Evolutionary conservation across 2,888 invertebrate genomes (phyloP).

Genomic region (Eremobia ochroleuca): DNA sequence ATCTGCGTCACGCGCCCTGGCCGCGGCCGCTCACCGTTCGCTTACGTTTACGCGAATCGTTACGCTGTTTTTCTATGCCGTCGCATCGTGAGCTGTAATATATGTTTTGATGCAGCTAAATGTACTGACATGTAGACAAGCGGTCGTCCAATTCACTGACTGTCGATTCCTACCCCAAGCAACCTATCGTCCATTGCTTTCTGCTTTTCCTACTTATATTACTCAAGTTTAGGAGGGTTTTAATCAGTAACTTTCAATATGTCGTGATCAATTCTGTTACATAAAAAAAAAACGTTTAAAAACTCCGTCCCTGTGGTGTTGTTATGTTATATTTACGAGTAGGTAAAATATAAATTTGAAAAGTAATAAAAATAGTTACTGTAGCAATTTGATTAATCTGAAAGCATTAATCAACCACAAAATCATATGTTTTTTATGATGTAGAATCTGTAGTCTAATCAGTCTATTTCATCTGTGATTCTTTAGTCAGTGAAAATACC

Average conservation of each 20-base stretch:
- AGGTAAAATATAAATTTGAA: neutral
- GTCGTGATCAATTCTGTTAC: neutral
- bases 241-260: no score
- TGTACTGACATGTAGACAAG: neutral
- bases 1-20: constrained; percentile 86
- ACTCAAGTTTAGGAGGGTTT: neutral
- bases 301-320: neutral
- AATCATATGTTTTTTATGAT: neutral
- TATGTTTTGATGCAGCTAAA: constrained; percentile 33
- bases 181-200: neutral
- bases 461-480: neutral
- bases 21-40: constrained; percentile 76
- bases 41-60: constrained; percentile 87
- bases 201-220: neutral
- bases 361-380: neutral
- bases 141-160: neutral
- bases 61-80: constrained; percentile 79
- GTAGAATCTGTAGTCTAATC: neutral
- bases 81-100: constrained; percentile 65
- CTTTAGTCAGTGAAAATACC: neutral
- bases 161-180: neutral
- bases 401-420: neutral
- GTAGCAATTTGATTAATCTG: neutral
- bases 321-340: constrained; percentile 1
- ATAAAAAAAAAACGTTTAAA: neutral